Evolutionary conservation across 2,113 vertebrate genomes (phyloP).

Genomic region (Hippocampus abdominalis): DNA sequence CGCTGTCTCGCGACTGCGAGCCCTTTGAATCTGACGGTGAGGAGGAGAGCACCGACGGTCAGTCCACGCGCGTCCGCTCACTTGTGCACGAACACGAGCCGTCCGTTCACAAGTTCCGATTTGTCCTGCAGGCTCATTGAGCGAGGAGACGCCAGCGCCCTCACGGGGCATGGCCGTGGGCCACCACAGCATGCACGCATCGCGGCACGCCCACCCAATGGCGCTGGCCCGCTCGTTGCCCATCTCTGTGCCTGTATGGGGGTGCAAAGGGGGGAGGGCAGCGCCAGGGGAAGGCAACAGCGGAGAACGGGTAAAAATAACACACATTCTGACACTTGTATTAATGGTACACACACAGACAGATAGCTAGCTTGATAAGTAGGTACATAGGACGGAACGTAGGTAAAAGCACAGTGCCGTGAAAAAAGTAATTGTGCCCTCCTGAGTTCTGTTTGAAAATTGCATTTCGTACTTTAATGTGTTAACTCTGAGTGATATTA

Average conservation of each 20-base stretch:
- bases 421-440: too few relatives aligned
- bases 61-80: too few relatives aligned
- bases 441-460: too few relatives aligned
- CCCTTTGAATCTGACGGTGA: constrained; percentile 81
- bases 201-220: constrained; percentile 65
- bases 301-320: constrained; percentile 67
- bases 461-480: too few relatives aligned
- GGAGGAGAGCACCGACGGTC: constrained; percentile 82
- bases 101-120: too few relatives aligned
- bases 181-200: constrained; percentile 42
- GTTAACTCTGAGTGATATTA: too few relatives aligned
- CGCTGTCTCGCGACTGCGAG: constrained; percentile 81
- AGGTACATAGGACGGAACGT: too few relatives aligned
- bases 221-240: constrained; percentile 84
- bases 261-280: constrained; percentile 74
- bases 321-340: neutral
- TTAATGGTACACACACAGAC: too few relatives aligned
- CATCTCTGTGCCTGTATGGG: constrained; percentile 86
- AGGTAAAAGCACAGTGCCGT: too few relatives aligned
- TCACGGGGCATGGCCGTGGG: constrained; percentile 68
- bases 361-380: too few relatives aligned
- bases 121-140: constrained; percentile 69
- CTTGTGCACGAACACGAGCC: accelerated
- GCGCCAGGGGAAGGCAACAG: constrained; percentile 77
- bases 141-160: constrained; percentile 79